Percentiles rank a stretch among this genome's conserved stretches.
Evolutionary conservation across 2,888 invertebrate species (phyloP).

Genomic region (Panzeria rudis): DNA sequence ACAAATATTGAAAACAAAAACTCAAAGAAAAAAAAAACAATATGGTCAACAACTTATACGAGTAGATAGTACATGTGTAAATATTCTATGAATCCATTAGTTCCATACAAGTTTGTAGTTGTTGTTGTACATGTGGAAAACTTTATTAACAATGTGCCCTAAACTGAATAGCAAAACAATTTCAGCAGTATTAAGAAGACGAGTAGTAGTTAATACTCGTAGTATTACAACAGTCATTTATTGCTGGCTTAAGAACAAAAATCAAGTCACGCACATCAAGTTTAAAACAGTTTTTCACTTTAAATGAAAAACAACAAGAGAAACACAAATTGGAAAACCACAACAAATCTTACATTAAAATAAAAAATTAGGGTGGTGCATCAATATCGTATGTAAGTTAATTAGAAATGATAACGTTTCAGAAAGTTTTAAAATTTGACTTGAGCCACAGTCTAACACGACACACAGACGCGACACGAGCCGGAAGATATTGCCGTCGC

Average conservation of each 20-base stretch:
- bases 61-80: constrained; percentile 18
- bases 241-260: background rate
- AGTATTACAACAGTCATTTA: constrained; percentile 4
- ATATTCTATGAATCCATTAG: constrained; percentile 15
- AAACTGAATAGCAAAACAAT: constrained; percentile 2
- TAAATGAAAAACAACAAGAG: constrained; percentile 16
- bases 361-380: background rate
- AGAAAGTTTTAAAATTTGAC: too few relatives aligned
- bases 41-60: constrained; percentile 38
- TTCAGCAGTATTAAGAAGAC: constrained; percentile 3
- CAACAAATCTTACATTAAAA: background rate
- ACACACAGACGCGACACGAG: too few relatives aligned
- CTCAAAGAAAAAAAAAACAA: background rate
- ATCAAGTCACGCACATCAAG: constrained; percentile 47
- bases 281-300: constrained; percentile 28
- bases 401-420: too few relatives aligned
- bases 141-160: constrained; percentile 23
- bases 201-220: background rate
- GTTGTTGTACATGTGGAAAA: background rate
- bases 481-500: too few relatives aligned
- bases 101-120: background rate
- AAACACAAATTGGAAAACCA: constrained; percentile 30
- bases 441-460: too few relatives aligned
- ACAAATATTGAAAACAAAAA: constrained; percentile 12
- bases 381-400: background rate